A percentile compares a stretch with the other conserved stretches of the same genome.
Evolutionary conservation across 1,140 invertebrate species (phyloP).

Genomic region (Dendroctonus valens): DNA sequence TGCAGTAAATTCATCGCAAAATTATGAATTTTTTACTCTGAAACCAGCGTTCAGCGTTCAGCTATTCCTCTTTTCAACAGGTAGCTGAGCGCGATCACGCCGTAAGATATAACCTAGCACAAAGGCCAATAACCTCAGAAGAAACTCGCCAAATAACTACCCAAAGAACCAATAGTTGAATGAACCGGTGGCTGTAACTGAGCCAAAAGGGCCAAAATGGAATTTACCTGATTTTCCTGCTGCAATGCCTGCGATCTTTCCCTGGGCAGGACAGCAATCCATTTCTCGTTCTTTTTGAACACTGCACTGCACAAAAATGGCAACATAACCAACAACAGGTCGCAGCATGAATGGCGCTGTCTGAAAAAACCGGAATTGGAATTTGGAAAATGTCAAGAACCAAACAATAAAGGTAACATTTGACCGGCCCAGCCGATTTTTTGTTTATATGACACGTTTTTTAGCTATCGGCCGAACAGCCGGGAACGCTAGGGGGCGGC

Average conservation of each 20-base stretch:
- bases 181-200: neutral
- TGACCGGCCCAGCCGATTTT: constrained; percentile 15
- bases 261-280: constrained; percentile 19
- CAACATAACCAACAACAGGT: constrained; percentile 9
- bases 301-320: constrained; percentile 30
- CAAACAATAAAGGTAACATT: neutral
- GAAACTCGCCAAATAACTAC: neutral
- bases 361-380: neutral
- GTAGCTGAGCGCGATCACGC: constrained; percentile 6
- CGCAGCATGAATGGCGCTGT: neutral
- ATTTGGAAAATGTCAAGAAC: neutral
- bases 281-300: constrained; percentile 16
- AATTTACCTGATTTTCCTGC: constrained; percentile 9
- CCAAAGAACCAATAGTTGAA: neutral
- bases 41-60: too few species aligned
- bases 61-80: constrained; percentile 8
- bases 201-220: neutral
- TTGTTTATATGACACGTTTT: constrained; percentile 22
- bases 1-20: too few species aligned
- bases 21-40: too few species aligned
- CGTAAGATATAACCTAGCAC: constrained; percentile 5
- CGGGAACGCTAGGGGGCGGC: constrained; percentile 8
- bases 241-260: constrained; percentile 5
- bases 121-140: constrained; percentile 9
- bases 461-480: neutral